These are phyloP conservation scores for Zosterops hypoxanthus DNA, from an alignment of 2,113 vertebrate species.

Conservation along the genomic window DNA sequence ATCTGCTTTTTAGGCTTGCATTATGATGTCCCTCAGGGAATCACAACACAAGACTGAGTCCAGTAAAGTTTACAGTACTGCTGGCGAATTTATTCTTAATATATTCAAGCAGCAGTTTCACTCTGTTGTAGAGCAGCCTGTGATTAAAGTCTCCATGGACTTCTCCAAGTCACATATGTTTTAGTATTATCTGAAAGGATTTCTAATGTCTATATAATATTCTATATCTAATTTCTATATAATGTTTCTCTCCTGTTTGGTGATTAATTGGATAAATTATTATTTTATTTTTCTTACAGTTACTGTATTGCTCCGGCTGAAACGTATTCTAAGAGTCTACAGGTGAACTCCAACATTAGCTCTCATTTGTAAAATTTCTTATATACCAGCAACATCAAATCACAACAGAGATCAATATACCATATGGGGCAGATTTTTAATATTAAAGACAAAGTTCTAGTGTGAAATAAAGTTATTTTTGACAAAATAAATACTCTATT, in stretches of 20 bases:
- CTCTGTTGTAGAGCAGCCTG: neutral
- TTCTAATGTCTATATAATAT: neutral
- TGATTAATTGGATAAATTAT: slow-evolving; percentile 1
- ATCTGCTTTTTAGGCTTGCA: neutral
- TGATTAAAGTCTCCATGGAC: neutral
- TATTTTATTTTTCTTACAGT: neutral
- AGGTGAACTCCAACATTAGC: neutral
- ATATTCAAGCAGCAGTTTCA: neutral
- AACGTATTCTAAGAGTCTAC: neutral
- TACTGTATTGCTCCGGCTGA: neutral
- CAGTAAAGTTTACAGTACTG: neutral
- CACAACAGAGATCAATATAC: neutral
- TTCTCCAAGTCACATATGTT: neutral
- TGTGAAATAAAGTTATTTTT: neutral
- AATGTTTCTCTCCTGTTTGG: neutral
- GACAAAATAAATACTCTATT: slow-evolving; percentile 9
- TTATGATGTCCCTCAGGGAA: neutral
- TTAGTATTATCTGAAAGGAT: neutral
- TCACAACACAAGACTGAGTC: neutral
- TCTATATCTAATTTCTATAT: neutral
- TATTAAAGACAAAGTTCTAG: neutral
- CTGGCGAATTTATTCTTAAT: neutral
- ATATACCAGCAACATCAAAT: neutral
- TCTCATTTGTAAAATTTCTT: neutral
- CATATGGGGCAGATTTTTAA: neutral